Evolutionary conservation across 2,113 vertebrate genomes (phyloP), one percentile per base, ranked within the genome.

Genomic region (Semicossyphus pulcher): DNA sequence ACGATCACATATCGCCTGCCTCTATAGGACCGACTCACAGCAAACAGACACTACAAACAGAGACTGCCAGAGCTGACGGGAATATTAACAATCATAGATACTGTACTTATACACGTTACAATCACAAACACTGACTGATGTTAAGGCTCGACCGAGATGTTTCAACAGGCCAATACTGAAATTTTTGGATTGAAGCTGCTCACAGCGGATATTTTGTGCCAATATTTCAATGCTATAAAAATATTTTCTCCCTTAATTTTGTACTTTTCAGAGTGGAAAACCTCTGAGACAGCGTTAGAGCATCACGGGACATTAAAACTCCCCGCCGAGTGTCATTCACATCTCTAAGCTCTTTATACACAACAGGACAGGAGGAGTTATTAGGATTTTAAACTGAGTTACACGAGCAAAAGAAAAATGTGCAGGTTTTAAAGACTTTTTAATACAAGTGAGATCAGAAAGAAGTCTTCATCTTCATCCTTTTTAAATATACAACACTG

Each of bases 191-290:
- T 53, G 9, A 59, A 78, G 70, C 73, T 72, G 56, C 47, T 54
- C 64, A 81, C 32, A 37, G 58, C 64, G 51, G 54, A 64, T 68
- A 36, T 74, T 82, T 76, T 79, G 81, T 72, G 81, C 73, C 70
- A 59, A 52, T 45, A 47, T 72, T 80, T 76, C 62, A 25, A 61
- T 41, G 51, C 56, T 63, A 61, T 64, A 66, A 64, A 42, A 7
- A 54, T 63, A 58, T 70, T 74, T 72, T 66, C 37, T 45, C 54
- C 60, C 73, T 59, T 61, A 15, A 52, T 80, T 80, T 80, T 86
- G 32, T 72, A 84, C 34, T 12, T 78, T 23, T 78, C 42, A 29
- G 54, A 67, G 58, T 12, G 37, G 25, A 61, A 59, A 12, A 36
- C 73, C 69, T 39, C 60, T 72, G 59, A 53, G 61, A 16, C 37